Evolutionary conservation across 2,113 vertebrate species (phyloP), one percentile per base, ranked within the genome.

Genomic region (Artemisiospiza belli): DNA sequence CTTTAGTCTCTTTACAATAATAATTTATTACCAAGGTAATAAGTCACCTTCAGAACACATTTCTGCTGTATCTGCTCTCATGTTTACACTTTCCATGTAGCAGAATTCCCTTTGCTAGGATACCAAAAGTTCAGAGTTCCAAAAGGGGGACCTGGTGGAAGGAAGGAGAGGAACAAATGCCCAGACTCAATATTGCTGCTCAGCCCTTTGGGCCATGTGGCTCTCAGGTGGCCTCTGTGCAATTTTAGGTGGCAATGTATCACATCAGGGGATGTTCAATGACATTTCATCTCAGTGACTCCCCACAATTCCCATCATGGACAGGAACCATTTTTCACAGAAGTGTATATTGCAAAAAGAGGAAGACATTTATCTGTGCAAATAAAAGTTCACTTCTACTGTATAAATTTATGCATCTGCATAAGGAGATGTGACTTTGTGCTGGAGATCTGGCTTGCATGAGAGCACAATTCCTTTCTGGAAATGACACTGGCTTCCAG

Each of bases 371-470:
- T 27, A 11, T 21, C 37, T 37, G 25, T 68, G 31, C 27, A 44
- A 43, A 31, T 27, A 8, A 2, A 27, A 51, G 21, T 31, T 43
- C 9, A 12, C 17, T 68, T 22, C 12, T 8, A 22, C 31, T 52
- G 25, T 18, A 0, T 12, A 15, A 37, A 12, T 24, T 69, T 22
- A 8, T 35, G 28, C 7, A 47, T 21, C 17, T 37, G 27, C 15
- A 9, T 9, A 21, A 4, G 28, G 61, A 57, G 44, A 30, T 57
- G 20, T 4, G 17, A 14, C 2, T 0, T 12, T 57, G 46, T 58
- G n/a, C 55, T 35, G 41, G n/a, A 25, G 33, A 87, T 10, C 3
- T 52, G 52, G 15, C 57, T 20, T 20, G n/a, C 33, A 25, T 10
- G 7, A 47, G 24, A 54, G 64, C 46, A 91, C 68, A 55, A 8